Evolutionary conservation across 2,113 vertebrate genomes (phyloP).

Genomic region (Archilochus colubris): DNA sequence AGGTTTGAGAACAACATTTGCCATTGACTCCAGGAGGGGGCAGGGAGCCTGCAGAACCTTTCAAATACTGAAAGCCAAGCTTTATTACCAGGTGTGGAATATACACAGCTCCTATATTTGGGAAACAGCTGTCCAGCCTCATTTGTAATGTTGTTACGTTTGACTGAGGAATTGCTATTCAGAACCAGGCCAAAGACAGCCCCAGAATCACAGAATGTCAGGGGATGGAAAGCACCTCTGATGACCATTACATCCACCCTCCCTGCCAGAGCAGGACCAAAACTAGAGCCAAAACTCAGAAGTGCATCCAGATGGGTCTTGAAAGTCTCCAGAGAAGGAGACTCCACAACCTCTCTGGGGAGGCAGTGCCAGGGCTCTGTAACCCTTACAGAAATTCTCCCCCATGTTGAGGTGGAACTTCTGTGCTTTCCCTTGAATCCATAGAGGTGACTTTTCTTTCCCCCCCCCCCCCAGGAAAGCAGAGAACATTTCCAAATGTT

Average conservation of each 20-base stretch:
- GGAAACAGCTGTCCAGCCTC: conserved; percentile 52
- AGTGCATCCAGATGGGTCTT: too few relatives aligned
- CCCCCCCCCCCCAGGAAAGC: background rate
- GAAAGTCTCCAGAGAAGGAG: too few relatives aligned
- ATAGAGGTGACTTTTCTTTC: background rate
- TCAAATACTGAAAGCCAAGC: background rate
- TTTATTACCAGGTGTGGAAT: background rate
- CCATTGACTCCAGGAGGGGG: conserved; percentile 39
- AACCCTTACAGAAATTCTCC: too few relatives aligned
- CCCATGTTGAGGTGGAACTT: too few relatives aligned
- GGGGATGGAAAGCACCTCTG: too few relatives aligned
- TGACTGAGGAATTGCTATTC: conserved; percentile 20
- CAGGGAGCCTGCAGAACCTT: background rate
- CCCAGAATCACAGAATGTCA: too few relatives aligned
- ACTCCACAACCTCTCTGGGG: too few relatives aligned
- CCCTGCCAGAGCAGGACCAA: too few relatives aligned
- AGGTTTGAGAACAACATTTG: conserved; percentile 39
- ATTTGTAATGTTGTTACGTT: background rate
- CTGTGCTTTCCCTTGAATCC: too few relatives aligned
- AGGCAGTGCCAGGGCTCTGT: too few relatives aligned
- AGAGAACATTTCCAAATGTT: background rate
- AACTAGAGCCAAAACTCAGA: too few relatives aligned
- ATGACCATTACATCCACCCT: too few relatives aligned
- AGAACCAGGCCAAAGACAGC: background rate
- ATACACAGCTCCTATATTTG: background rate